Conservation (phyloP, 1,140 invertebrate species). For the Ips nitidus region DNA sequence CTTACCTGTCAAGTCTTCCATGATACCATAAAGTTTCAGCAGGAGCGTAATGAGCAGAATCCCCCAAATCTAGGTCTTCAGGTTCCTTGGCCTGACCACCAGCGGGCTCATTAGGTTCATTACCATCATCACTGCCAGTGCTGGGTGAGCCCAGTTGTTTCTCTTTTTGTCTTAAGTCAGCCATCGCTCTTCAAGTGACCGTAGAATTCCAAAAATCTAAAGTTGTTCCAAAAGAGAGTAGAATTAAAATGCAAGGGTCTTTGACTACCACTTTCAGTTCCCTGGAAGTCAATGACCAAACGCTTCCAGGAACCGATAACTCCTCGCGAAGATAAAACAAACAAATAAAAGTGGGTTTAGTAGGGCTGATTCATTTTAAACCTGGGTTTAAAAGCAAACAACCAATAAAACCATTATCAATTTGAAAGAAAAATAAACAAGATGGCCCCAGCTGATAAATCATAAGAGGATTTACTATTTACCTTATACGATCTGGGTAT, state of each 20-base stretch:
- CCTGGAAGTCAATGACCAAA: not conserved
- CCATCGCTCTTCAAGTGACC: not conserved
- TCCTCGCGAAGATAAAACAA: not conserved
- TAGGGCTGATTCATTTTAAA: not conserved
- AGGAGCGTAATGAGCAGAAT: slow-evolving; percentile 63
- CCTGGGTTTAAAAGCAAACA: not conserved
- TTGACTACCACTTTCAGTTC: not conserved
- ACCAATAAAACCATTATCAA: not conserved
- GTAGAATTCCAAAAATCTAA: not conserved
- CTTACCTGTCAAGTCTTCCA: slow-evolving; percentile 61
- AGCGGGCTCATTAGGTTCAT: slow-evolving; percentile 64
- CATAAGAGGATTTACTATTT: not conserved
- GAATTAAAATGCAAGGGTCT: not conserved
- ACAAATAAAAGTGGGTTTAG: not conserved
- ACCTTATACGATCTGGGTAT: not conserved
- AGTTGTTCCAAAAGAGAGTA: not conserved
- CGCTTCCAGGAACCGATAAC: not conserved
- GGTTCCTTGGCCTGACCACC: slow-evolving; percentile 44
- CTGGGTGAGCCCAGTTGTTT: slow-evolving; percentile 75
- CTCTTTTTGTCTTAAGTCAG: slow-evolving; percentile 33
- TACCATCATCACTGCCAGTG: slow-evolving; percentile 80
- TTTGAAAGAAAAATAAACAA: slow-evolving; percentile 1
- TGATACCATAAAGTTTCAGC: slow-evolving; percentile 67
- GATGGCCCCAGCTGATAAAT: not conserved
- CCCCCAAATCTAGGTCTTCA: slow-evolving; percentile 57